Evolutionary conservation across 2,797 vertebrate genomes (phyloP), one percentile per base, ranked within the genome.

Genomic region (Xerus rutilus): DNA sequence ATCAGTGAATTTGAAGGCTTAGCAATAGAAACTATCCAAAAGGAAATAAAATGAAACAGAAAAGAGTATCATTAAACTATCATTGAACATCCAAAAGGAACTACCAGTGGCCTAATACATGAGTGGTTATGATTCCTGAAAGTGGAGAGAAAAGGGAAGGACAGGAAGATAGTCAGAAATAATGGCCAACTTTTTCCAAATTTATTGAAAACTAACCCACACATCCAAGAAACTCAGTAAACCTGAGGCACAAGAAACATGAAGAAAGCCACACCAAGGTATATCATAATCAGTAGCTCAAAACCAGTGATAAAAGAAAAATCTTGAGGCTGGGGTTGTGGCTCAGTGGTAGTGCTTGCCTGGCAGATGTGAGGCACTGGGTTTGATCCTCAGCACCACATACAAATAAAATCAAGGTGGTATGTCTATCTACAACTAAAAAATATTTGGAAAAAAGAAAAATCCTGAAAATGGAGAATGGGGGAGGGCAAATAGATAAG

Each of bases 11-110:
- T 73, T 54, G 30, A 96, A 90, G 28, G 32, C 35, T 52, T 39
- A 79, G n/a, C 59, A 79, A 9, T 83, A 79, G 43, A 95, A 89
- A 74, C 20, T 72, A 54, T 85, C 45, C 70, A 77, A 52, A 96
- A n/a, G 57, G 47, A 89, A 78, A 65, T 83, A 85, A 25, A 93
- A 91, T 43, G 21, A 52, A 85, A 86, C 23, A 83, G 25, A 47
- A 69, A 78, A 77, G 54, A 57, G 39, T 43, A 21, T 76, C 39
- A 10, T 83, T 73, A 73, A 89, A 35, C 64, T 67, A 2, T 81
- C n/a, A 67, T 62, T 86, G 39, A 14, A 62, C 7, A 89, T 83
- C 10, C 67, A 13, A 96, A 20, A 85, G 87, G 35, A 79, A 57
- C 25, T 18, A 73, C 20, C 73, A 74, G 14, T 21, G 57, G 7